phyloP scores from a whole-genome alignment of 1,140 invertebrate genomes.

The Zaprionus davidi region DNA sequence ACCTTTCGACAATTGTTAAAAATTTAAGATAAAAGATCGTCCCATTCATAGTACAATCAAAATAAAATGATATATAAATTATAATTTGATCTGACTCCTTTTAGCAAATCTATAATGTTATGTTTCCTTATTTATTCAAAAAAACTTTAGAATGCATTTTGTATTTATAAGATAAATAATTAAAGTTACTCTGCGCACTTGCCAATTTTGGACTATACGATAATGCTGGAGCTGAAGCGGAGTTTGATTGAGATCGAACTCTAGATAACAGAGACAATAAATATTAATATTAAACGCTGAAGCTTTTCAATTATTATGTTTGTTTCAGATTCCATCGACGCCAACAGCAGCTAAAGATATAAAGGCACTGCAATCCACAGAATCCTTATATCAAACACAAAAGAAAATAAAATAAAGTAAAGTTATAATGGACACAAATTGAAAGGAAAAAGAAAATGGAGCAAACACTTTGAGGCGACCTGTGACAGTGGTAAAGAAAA shows the following conservation, averaged over 20 bases:
- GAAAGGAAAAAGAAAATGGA: not conserved
- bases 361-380: too few species aligned
- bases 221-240: not conserved
- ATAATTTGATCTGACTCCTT: not conserved
- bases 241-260: not conserved
- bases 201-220: not conserved
- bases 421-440: constrained; percentile 36
- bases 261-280: not conserved
- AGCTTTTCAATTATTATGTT: constrained; percentile 22
- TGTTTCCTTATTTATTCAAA: not conserved
- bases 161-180: not conserved
- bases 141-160: not conserved
- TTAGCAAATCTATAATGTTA: not conserved
- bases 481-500: constrained; percentile 60
- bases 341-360: not conserved
- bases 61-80: not conserved
- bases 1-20: not conserved
- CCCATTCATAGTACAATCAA: not conserved
- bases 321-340: constrained; percentile 44
- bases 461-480: constrained; percentile 49
- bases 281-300: not conserved
- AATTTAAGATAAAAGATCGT: not conserved
- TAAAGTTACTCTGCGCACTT: not conserved
- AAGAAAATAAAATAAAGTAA: not conserved
- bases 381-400: not conserved